phyloP scores from a whole-genome alignment of 2,797 vertebrate species.

The Rhabdophis nuchalis region DNA sequence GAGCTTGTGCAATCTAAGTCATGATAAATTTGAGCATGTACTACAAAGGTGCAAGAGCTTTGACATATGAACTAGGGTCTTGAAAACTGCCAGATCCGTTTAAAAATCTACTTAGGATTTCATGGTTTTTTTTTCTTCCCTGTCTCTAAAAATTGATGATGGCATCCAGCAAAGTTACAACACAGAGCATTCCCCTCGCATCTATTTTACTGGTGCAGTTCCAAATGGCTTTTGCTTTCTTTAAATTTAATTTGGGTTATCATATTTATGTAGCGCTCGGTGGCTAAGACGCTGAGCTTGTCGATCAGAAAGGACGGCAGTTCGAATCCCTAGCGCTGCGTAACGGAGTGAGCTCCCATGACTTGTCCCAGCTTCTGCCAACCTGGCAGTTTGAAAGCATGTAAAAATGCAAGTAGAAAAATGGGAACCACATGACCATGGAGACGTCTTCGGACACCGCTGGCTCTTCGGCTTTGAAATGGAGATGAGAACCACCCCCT shows the following conservation, averaged over 20 bases:
- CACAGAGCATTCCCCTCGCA: not conserved
- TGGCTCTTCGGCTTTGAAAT: too few species aligned
- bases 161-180: not conserved
- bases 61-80: not conserved
- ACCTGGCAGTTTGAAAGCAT: too few species aligned
- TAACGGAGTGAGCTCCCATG: too few species aligned
- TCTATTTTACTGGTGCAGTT: not conserved
- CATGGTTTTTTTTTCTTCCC: accelerated
- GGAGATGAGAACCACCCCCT: too few species aligned
- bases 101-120: not conserved
- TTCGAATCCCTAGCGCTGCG: too few species aligned
- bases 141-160: not conserved
- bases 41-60: not conserved
- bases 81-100: not conserved
- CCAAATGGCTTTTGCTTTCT: not conserved
- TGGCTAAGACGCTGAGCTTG: too few species aligned
- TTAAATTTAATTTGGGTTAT: not conserved
- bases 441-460: too few species aligned
- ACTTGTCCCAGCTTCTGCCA: too few species aligned
- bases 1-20: not conserved
- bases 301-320: too few species aligned
- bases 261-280: too few species aligned
- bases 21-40: not conserved
- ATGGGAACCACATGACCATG: too few species aligned
- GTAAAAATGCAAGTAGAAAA: too few species aligned